Base-by-base conservation (phyloP, 2,113 vertebrate species). In the Lepus europaeus region DNA sequence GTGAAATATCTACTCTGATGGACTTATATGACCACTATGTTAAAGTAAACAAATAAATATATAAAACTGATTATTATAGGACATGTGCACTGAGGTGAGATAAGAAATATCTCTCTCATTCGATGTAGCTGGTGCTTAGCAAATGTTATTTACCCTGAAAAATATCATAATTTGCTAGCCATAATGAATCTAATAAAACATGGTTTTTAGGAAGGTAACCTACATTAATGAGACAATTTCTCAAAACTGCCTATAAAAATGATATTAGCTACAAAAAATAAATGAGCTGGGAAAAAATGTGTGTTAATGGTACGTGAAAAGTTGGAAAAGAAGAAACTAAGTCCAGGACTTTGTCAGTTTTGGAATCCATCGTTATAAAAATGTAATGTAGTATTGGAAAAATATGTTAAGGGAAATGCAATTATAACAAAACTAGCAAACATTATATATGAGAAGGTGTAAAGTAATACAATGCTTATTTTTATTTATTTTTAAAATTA, bases 131-230 rank as follows among this genome's bases (percentile, higher is more conserved):
- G 73, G 63, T 89, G 22, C 36, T 95, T 90, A 89, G n/a, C 25
- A 95, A 94, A 82, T 83, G 19, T 76, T 95, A 86, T 31, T 92
- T 84, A 95, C 66, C 70, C 89, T 86, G 51, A 87, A 88, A 89
- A 91, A 87, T 45, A 70, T n/a, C 13, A 72, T 7, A 87, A 49
- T 83, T 93, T 9, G 9, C 36, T 77, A 86, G 87, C 29, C 76
- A 79, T 72, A 91, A 87, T 74, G 33, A 86, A 91, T 78, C 25
- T 89, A 91, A 91, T 80, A 83, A 23, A 68, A 77, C 72, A 45
- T 10, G 6, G 10, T 70, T 89, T 84, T 93, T 25, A 81, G 69
- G 51, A 91, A 94, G 59, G 27, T 94, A 92, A 88, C 14, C 31
- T 31, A 85, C 27, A n/a, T 39, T 81, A 95, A 73, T 91, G 87